Conservation (phyloP, 2,888 invertebrate genomes). For the Zeuzera pyrina region DNA sequence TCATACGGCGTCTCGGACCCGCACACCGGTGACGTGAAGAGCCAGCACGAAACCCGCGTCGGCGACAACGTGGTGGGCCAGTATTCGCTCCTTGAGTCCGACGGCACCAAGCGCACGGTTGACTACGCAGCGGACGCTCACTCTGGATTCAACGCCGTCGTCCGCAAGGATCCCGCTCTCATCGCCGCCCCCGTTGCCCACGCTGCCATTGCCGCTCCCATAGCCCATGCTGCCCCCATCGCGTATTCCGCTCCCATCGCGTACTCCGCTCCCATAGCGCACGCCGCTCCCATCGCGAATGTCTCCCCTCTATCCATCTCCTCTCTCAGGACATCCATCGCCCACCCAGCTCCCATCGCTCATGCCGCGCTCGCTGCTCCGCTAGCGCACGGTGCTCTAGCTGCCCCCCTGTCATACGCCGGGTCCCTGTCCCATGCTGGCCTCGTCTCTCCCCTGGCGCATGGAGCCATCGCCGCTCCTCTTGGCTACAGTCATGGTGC, state of each 20-base stretch:
- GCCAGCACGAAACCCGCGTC: slow-evolving; percentile 42
- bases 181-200: slow-evolving; percentile 26
- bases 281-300: slow-evolving; percentile 13
- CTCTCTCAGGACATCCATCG: slow-evolving; percentile 8
- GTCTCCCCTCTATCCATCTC: slow-evolving; percentile 15
- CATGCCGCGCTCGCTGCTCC: slow-evolving; percentile 12
- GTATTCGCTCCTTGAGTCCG: slow-evolving; percentile 64
- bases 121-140: slow-evolving; percentile 67
- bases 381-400: slow-evolving; percentile 9
- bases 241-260: slow-evolving; percentile 16
- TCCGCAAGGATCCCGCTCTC: slow-evolving; percentile 53
- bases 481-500: slow-evolving; percentile 11
- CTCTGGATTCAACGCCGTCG: slow-evolving; percentile 68
- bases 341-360: slow-evolving; percentile 12
- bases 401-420: slow-evolving; percentile 13
- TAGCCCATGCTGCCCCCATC: slow-evolving; percentile 14
- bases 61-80: slow-evolving; percentile 60
- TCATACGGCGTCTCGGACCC: slow-evolving; percentile 51
- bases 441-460: slow-evolving; percentile 13
- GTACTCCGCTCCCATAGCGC: slow-evolving; percentile 19
- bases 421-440: slow-evolving; percentile 16
- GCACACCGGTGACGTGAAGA: slow-evolving; percentile 51
- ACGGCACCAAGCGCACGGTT: slow-evolving; percentile 65
- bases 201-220: slow-evolving; percentile 12
- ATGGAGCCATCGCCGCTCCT: slow-evolving; percentile 13